Conservation (phyloP, 2,113 vertebrate genomes). For the Maccullochella peelii region DNA sequence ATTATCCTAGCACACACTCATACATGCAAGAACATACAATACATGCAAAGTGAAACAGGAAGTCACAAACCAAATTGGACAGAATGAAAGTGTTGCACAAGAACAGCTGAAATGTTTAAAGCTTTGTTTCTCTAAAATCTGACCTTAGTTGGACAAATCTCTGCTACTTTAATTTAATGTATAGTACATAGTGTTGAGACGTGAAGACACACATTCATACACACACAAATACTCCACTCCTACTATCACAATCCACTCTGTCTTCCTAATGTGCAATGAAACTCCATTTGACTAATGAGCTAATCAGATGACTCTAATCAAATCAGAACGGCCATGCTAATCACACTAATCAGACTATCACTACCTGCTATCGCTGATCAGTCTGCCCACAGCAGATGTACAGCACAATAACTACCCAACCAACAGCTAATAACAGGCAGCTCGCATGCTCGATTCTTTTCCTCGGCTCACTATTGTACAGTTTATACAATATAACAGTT, state of each 20-base stretch:
- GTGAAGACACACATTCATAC: not conserved
- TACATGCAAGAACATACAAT: not conserved
- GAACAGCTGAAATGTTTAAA: not conserved
- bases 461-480: not conserved
- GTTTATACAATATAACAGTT: not conserved
- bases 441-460: slow-evolving; percentile 3
- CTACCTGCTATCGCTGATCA: slow-evolving; percentile 35
- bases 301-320: slow-evolving; percentile 67
- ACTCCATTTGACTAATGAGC: slow-evolving; percentile 60
- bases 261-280: slow-evolving; percentile 49
- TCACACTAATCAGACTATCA: slow-evolving; percentile 57
- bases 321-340: slow-evolving; percentile 57
- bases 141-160: not conserved
- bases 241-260: slow-evolving; percentile 12
- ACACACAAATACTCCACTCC: not conserved
- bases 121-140: not conserved
- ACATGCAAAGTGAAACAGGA: not conserved
- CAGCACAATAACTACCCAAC: not conserved
- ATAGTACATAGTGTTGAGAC: not conserved
- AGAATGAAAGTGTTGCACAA: not conserved
- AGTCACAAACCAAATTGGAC: not conserved
- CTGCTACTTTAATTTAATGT: not conserved
- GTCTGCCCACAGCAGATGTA: slow-evolving; percentile 27
- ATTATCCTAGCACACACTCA: not conserved
- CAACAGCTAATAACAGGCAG: slow-evolving; percentile 14